Evolutionary conservation across 2,113 vertebrate species (phyloP), one percentile per base, ranked within the genome.

Genomic region (Cochlearius cochlearius): DNA sequence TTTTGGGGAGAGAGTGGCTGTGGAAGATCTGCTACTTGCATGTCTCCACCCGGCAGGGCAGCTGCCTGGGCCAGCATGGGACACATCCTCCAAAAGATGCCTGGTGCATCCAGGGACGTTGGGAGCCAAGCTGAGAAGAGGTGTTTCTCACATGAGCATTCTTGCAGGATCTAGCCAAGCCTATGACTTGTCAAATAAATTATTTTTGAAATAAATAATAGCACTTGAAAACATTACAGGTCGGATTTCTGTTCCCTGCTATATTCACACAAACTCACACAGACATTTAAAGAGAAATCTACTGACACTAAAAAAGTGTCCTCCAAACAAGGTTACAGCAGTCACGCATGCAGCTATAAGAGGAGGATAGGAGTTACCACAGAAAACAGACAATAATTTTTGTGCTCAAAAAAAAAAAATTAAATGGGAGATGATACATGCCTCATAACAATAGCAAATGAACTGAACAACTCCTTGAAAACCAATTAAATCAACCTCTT

Each of bases 401-500:
- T 47, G 13, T 92, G 59, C 72, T 96, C 82, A 97, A 96, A 96
- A 49, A 95, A 96, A 97, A 97, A 96, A 84, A 97, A 96, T 95
- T 58, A 69, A 86, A 58, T 39, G 29, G 41, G 94, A 97, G 66
- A 73, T 67, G 68, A 90, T 50, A 78, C 88, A 86, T 82, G 75
- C 66, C 81, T 75, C 82, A 85, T 85, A 96, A 96, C 82, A 96
- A 78, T 5, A 63, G 52, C 78, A 98, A 96, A 97, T 88, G 83
- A 97, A 94, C 80, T 53, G 91, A 97, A 97, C 82, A 95, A 63
- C 64, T 96, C 94, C 97, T 84, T 96, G 92, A 64, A 94, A 97
- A 95, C 79, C 87, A 95, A 90, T 96, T 97, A 96, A 97, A 97
- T 78, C 76, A 90, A 96, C 38, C 63, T 97, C 92, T 94, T 94